Evolutionary conservation across 2,888 invertebrate species (phyloP).

Genomic region (Hipparchia semele): DNA sequence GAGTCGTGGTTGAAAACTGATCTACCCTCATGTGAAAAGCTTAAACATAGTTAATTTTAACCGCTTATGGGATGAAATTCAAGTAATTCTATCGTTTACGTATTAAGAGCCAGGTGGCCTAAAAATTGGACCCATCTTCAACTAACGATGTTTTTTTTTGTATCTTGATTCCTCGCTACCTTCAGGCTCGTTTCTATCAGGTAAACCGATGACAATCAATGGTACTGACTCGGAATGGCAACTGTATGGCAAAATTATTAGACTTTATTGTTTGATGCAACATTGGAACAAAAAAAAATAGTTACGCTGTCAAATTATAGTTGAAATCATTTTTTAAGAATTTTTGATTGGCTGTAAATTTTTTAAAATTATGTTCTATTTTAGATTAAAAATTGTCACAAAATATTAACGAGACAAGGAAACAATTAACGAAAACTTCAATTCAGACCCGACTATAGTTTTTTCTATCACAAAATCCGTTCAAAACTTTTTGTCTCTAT

Average conservation of each 20-base stretch:
- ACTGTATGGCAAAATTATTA: conserved; percentile 79
- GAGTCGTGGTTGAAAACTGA: background rate
- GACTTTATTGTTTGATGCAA: conserved; percentile 69
- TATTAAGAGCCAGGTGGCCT: conserved; percentile 29
- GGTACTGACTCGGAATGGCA: conserved; percentile 79
- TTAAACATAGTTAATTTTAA: background rate
- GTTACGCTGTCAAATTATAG: conserved; percentile 72
- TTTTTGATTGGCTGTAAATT: conserved; percentile 68
- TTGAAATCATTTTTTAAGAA: conserved; percentile 52
- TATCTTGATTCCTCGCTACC: conserved; percentile 86
- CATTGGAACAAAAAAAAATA: conserved; percentile 57
- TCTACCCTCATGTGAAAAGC: background rate
- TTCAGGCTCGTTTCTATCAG: conserved; percentile 94
- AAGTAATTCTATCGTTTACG: conserved; percentile 37
- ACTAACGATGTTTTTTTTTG: conserved; percentile 84
- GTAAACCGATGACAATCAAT: conserved; percentile 85
- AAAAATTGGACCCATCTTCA: conserved; percentile 55
- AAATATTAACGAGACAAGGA: background rate
- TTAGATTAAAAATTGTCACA: background rate
- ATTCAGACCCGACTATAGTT: background rate
- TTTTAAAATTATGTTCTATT: conserved; percentile 12
- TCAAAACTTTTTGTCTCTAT: background rate
- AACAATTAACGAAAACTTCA: background rate
- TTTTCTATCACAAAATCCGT: background rate
- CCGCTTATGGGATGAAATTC: conserved; percentile 27